These are phyloP conservation scores for Macrotrachela quadricornifera DNA, from an alignment of 1,140 invertebrate genomes.

Conservation along the genomic window DNA sequence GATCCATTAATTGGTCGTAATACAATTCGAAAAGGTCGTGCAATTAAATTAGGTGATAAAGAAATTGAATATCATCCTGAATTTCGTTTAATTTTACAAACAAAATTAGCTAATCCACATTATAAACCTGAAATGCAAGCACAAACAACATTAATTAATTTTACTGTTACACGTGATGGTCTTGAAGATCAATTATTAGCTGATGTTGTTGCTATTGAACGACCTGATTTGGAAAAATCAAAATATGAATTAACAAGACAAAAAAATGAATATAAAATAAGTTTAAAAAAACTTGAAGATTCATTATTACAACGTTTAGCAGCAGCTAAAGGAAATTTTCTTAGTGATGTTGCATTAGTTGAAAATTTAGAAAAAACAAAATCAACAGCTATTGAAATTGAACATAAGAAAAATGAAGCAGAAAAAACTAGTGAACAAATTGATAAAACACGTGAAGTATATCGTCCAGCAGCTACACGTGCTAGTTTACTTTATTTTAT, in stretches of 20 bases:
- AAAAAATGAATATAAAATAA: neutral
- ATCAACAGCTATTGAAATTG: neutral
- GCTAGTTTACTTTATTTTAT: neutral
- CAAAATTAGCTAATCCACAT: conserved; percentile 85
- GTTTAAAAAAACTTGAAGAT: neutral
- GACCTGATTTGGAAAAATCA: neutral
- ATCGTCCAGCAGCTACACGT: neutral
- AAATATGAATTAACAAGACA: neutral
- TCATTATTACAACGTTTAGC: neutral
- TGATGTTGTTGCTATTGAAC: conserved; percentile 48
- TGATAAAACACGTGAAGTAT: neutral
- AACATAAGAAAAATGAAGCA: neutral
- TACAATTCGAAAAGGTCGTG: neutral
- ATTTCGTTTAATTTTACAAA: conserved; percentile 70
- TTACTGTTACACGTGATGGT: conserved; percentile 82
- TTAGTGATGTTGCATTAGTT: neutral
- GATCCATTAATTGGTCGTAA: conserved; percentile 17
- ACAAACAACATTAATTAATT: conserved; percentile 83
- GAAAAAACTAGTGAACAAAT: neutral
- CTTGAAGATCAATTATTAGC: conserved; percentile 85
- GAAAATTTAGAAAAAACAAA: neutral
- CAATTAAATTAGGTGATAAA: neutral
- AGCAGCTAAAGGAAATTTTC: neutral
- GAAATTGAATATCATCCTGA: conserved; percentile 35
- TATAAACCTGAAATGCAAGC: conserved; percentile 96